These are phyloP conservation scores for Prunella fulvescens DNA, from an alignment of 2,113 vertebrate genomes.

Conservation along the genomic window DNA sequence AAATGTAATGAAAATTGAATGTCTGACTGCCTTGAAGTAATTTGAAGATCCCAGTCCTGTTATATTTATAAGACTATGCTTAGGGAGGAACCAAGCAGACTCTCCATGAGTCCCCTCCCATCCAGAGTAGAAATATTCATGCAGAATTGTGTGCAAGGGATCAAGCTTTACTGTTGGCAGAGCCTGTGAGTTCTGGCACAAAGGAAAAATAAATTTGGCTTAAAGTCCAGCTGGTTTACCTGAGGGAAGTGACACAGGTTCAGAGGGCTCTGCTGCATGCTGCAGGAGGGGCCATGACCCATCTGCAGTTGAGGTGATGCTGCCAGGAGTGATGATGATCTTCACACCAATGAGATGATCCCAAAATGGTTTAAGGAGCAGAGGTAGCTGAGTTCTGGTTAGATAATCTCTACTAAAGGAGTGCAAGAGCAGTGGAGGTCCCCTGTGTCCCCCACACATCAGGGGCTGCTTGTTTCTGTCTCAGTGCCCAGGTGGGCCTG, in stretches of 20 bases:
- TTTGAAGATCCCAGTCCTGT: neutral
- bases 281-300: neutral
- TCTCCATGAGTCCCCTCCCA: neutral
- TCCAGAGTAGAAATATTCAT: neutral
- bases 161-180: neutral
- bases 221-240: neutral
- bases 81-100: neutral
- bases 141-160: neutral
- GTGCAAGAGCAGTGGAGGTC: neutral
- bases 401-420: neutral
- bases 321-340: neutral
- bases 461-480: accelerated
- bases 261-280: neutral
- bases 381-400: neutral
- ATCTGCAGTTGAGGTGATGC: neutral
- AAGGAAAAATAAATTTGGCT: neutral
- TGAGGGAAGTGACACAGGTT: too few species aligned
- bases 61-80: neutral
- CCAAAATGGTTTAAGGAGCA: neutral
- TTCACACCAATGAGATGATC: neutral
- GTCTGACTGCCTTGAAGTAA: neutral
- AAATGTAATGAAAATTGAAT: neutral
- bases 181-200: neutral
- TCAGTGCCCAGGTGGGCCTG: neutral
- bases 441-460: accelerated